Evolutionary conservation across 2,113 vertebrate genomes (phyloP), one percentile per base, ranked within the genome.

Genomic region (Hippocampus mohnikei): DNA sequence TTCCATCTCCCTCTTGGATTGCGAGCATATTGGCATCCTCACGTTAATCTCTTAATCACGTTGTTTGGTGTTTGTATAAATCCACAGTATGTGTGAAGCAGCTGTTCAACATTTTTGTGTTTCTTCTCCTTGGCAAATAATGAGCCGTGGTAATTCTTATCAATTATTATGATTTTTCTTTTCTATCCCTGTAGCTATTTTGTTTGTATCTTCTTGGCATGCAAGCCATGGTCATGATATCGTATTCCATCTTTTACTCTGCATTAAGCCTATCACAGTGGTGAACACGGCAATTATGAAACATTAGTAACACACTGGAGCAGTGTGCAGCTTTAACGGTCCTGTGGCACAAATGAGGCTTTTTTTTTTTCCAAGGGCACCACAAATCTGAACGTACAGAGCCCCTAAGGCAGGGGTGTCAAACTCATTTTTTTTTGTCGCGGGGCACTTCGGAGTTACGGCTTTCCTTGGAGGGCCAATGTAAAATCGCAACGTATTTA

Each of bases 91-190:
- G 21, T 66, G 50, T 66, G 73, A n/a, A 69, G 76, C 77, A 78
- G 79, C 66, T 81, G 73, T 84, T 80, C 56, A n/a, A 41, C 73
- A 64, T 58, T 40, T 75, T 83, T 50, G 48, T 63, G 58, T 69
- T 73, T 69, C 69, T 73, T 80, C 70, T 86, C 74, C 71, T 60
- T 79, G 79, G 61, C 71, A 80, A 75, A 80, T 66, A 52, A 56
- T 33, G n/a, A 77, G 53, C 33, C 13, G 48, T 1, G 27, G 66
- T 84, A 70, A 80, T 79, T 81, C 72, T 23, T 53, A 15, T 40
- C 9, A 25, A 72, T 62, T 62, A 73, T 62, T 59, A 72, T 79
- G 33, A 37, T 13, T 44, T 44, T 44, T 44, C 9, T 74, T 73
- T 73, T 18, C 42, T 6, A 59, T 29, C 10, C 25, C 13, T 29